These are phyloP conservation scores for Yponomeuta malinellus DNA, from an alignment of 2,888 invertebrate genomes.

Conservation along the genomic window DNA sequence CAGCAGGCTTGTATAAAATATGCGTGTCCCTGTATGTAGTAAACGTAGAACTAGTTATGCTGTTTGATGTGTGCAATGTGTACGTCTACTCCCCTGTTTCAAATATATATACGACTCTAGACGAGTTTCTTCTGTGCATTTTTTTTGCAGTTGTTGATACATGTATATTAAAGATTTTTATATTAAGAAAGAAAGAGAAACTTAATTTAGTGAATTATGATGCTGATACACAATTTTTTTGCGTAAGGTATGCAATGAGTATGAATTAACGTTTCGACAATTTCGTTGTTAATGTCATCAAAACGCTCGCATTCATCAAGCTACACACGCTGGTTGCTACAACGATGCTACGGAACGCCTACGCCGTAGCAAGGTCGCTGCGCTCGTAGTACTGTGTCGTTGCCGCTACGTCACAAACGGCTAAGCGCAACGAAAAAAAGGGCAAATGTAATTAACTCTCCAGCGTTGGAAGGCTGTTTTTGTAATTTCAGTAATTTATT, in stretches of 20 bases:
- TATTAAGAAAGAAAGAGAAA: too few relatives aligned
- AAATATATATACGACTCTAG: background rate
- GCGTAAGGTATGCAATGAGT: too few relatives aligned
- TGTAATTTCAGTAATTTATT: conserved; percentile 3
- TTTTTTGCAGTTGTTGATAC: too few relatives aligned
- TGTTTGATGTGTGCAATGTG: background rate
- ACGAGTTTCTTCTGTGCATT: background rate
- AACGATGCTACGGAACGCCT: conserved; percentile 4
- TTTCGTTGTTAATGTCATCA: too few relatives aligned
- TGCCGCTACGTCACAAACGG: conserved; percentile 10
- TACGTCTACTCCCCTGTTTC: background rate
- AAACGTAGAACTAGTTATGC: conserved; percentile 26
- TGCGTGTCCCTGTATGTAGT: conserved; percentile 35
- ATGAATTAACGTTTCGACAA: too few relatives aligned
- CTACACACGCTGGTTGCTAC: background rate
- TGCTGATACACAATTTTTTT: too few relatives aligned
- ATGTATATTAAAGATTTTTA: too few relatives aligned
- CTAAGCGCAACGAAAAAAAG: background rate
- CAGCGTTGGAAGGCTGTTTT: background rate
- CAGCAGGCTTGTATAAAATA: conserved; percentile 24
- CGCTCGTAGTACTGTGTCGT: conserved; percentile 9
- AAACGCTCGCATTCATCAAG: background rate
- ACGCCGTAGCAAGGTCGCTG: conserved; percentile 13
- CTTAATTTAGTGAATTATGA: too few relatives aligned
- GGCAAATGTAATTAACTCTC: background rate